Conservation (phyloP, 2,797 vertebrate species). For the Xenops minutus region DNA sequence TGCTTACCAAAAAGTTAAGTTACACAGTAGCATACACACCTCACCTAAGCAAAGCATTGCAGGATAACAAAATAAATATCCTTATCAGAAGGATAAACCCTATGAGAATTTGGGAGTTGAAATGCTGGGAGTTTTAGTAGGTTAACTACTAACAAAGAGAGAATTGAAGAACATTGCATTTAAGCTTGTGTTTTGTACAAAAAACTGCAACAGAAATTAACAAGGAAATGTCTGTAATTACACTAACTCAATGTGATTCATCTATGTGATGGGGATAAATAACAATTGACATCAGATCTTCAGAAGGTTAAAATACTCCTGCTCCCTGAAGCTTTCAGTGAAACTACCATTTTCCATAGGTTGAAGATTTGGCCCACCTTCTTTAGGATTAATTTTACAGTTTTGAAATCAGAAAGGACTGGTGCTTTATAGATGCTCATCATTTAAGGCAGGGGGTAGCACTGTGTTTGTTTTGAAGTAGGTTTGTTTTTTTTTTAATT, state of each 20-base stretch:
- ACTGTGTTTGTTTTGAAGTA: not conserved
- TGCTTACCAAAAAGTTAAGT: too few relatives aligned
- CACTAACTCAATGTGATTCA: not conserved
- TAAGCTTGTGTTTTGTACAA: not conserved
- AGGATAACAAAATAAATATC: too few relatives aligned
- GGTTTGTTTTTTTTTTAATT: not conserved
- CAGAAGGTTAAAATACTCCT: not conserved
- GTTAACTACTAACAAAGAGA: not conserved
- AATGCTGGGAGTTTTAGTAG: too few relatives aligned
- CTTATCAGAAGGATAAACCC: too few relatives aligned
- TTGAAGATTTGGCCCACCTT: not conserved
- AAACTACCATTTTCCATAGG: not conserved
- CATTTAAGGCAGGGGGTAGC: not conserved
- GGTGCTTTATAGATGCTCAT: not conserved
- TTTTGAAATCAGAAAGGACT: not conserved
- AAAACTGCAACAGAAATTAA: not conserved
- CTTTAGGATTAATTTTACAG: not conserved
- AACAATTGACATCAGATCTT: not conserved
- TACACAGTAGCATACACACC: too few relatives aligned
- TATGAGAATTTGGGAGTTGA: too few relatives aligned
- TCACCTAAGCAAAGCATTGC: too few relatives aligned
- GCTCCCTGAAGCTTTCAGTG: not conserved
- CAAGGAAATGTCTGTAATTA: not conserved
- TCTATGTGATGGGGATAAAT: not conserved
- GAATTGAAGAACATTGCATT: not conserved